Conservation (phyloP, 2,797 vertebrate species). For the Amazonetta brasiliensis region DNA sequence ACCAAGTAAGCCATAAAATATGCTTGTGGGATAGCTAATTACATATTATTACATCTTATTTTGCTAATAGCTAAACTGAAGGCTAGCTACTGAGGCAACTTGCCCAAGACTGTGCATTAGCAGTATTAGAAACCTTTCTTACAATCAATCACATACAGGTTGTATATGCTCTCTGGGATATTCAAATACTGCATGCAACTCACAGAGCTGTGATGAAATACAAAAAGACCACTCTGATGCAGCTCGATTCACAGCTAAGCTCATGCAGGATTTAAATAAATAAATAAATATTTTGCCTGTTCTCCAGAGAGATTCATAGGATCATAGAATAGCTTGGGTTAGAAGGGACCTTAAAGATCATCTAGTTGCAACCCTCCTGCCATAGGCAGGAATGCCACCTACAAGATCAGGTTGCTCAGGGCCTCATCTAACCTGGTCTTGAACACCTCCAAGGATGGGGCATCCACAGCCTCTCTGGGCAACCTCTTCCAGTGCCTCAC, state of each 20-base stretch:
- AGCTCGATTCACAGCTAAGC: not conserved
- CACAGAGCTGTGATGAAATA: not conserved
- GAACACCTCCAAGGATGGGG: too few relatives aligned
- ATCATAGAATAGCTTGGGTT: too few relatives aligned
- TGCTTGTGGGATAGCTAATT: slow-evolving; percentile 28
- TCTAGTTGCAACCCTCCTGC: too few relatives aligned
- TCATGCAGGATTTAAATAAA: not conserved
- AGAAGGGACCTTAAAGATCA: too few relatives aligned
- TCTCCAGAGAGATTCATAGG: not conserved
- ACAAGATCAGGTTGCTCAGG: too few relatives aligned
- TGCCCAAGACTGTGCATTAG: not conserved
- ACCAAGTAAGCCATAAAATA: not conserved
- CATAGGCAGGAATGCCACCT: too few relatives aligned
- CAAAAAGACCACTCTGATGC: not conserved
- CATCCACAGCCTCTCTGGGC: too few relatives aligned
- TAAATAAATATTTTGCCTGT: not conserved
- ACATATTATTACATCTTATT: slow-evolving; percentile 29
- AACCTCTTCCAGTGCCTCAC: too few relatives aligned
- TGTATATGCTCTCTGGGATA: not conserved
- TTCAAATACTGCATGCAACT: not conserved
- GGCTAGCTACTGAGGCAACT: not conserved
- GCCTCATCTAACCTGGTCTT: too few relatives aligned
- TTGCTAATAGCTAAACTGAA: slow-evolving; percentile 46
- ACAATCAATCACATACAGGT: not conserved
- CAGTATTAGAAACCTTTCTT: not conserved